Evolutionary conservation across 2,888 invertebrate genomes (phyloP).

Genomic region (Tetheella fluctuosa): DNA sequence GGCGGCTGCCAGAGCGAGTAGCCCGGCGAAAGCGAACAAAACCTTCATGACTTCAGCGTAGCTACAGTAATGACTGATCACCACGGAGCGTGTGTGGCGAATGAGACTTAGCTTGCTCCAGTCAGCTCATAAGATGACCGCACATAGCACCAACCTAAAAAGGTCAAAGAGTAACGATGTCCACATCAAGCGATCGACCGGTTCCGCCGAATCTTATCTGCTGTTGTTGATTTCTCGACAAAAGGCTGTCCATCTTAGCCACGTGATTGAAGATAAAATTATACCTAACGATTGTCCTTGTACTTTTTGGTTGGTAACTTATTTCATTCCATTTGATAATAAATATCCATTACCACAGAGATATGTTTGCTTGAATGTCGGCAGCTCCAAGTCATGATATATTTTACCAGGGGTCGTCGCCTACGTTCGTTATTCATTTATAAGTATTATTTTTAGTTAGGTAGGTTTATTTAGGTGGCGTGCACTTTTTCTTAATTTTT

Average conservation of each 20-base stretch:
- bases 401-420: too few species aligned
- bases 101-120: constrained; percentile 53
- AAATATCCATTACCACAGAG: too few species aligned
- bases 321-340: neutral
- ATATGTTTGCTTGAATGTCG: too few species aligned
- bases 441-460: too few species aligned
- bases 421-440: too few species aligned
- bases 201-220: constrained; percentile 55
- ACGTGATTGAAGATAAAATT: constrained; percentile 11
- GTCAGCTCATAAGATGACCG: constrained; percentile 39
- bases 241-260: neutral
- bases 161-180: neutral
- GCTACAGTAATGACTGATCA: constrained; percentile 60
- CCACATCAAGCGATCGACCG: constrained; percentile 27
- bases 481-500: too few species aligned
- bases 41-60: constrained; percentile 53
- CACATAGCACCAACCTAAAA: constrained; percentile 28
- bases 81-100: constrained; percentile 65
- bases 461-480: too few species aligned
- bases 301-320: too few species aligned
- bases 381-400: too few species aligned
- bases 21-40: constrained; percentile 56
- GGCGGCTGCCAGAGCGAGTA: constrained; percentile 62
- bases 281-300: neutral
- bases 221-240: constrained; percentile 32